phyloP scores from a whole-genome alignment of 2,113 vertebrate species.

The Pteronura brasiliensis region DNA sequence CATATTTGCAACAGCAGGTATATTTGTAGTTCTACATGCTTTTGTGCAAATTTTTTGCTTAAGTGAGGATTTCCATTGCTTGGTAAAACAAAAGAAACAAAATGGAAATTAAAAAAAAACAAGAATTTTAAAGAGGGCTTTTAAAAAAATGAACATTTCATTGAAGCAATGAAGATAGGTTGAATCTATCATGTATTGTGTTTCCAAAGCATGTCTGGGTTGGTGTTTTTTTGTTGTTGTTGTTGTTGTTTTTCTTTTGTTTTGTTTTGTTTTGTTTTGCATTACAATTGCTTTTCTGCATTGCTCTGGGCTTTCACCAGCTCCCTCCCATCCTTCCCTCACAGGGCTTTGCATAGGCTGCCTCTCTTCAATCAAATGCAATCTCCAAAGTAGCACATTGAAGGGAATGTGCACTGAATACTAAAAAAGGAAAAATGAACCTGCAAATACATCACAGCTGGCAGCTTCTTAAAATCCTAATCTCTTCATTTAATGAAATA shows the following conservation, averaged over 20 bases:
- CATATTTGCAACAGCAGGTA: not conserved
- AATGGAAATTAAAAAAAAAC: not conserved
- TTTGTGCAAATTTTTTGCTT: not conserved
- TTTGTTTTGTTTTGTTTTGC: not conserved
- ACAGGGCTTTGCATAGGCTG: not conserved
- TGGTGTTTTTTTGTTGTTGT: not conserved
- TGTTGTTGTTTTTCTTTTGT: not conserved
- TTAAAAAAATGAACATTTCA: not conserved
- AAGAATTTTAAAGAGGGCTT: not conserved
- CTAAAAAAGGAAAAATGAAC: not conserved
- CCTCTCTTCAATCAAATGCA: not conserved
- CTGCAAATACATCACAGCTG: not conserved
- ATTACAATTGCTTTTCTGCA: not conserved
- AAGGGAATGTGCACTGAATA: not conserved
- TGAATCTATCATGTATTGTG: not conserved
- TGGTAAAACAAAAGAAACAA: conserved; percentile 5
- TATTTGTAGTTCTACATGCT: not conserved
- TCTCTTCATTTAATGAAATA: conserved; percentile 9
- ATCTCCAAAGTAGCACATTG: not conserved
- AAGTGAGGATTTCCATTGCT: not conserved
- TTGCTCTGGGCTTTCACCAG: not conserved
- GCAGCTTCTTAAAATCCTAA: conserved; percentile 15
- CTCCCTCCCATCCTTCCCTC: not conserved
- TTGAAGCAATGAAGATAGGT: not conserved
- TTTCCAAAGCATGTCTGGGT: not conserved